These are phyloP conservation scores for Bombus haemorrhoidalis DNA, from an alignment of 1,140 invertebrate species.

Conservation along the genomic window DNA sequence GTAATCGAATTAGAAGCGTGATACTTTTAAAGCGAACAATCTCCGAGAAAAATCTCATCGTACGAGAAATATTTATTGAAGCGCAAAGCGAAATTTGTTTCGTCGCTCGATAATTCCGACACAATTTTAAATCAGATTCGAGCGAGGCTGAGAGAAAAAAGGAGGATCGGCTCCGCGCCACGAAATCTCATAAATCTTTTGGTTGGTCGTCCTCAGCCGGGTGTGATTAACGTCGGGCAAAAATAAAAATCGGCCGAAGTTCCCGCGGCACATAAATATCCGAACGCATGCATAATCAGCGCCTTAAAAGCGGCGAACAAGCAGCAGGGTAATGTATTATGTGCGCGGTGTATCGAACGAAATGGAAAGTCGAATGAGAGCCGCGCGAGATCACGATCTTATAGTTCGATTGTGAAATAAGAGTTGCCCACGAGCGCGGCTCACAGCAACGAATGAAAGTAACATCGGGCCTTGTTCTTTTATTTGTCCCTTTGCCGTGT, in stretches of 20 bases:
- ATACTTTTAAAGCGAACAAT: too few relatives aligned
- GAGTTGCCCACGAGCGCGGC: constrained; percentile 45
- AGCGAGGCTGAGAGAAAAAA: neutral
- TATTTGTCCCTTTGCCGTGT: neutral
- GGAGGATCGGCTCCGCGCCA: neutral
- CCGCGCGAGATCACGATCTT: constrained; percentile 62
- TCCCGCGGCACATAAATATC: constrained; percentile 47
- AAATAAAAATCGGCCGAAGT: constrained; percentile 29
- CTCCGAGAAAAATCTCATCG: too few relatives aligned
- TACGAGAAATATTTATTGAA: too few relatives aligned
- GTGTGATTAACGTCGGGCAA: constrained; percentile 37
- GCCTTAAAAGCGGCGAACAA: constrained; percentile 55
- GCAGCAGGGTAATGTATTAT: constrained; percentile 53
- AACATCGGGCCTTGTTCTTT: constrained; percentile 33
- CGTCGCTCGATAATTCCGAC: too few relatives aligned
- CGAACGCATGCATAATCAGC: constrained; percentile 50
- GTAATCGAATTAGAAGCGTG: neutral
- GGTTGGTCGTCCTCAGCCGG: neutral
- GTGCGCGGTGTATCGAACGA: constrained; percentile 55
- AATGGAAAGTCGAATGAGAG: constrained; percentile 67
- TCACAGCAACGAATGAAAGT: constrained; percentile 30
- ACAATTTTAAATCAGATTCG: neutral
- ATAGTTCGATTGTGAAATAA: constrained; percentile 56
- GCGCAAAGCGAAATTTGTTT: too few relatives aligned
- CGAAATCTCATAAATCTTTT: constrained; percentile 16